These are phyloP conservation scores for Anaspis maculata DNA, from an alignment of 2,888 invertebrate species.

Conservation along the genomic window DNA sequence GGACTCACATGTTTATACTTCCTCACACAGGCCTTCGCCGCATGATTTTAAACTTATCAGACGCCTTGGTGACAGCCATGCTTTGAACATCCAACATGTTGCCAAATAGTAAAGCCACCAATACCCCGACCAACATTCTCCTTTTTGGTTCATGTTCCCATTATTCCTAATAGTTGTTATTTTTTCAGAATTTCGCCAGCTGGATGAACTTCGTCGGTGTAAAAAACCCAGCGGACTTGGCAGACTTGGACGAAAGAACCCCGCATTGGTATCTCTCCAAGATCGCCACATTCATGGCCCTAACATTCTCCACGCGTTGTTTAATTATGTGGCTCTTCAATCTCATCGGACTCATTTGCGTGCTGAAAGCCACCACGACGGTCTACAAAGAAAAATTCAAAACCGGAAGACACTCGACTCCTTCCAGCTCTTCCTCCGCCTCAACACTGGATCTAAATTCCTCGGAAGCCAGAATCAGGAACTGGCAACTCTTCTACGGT, in stretches of 20 bases:
- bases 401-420: constrained; percentile 3
- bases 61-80: no score
- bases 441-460: constrained; percentile 12
- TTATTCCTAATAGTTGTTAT: no score
- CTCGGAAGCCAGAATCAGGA: constrained; percentile 23
- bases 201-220: constrained; percentile 30
- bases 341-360: constrained; percentile 22
- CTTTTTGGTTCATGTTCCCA: no score
- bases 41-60: no score
- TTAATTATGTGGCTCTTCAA: constrained; percentile 28
- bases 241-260: constrained; percentile 15
- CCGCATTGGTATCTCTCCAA: constrained; percentile 15
- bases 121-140: no score
- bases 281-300: constrained; percentile 21
- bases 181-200: constrained; percentile 23
- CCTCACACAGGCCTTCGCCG: no score
- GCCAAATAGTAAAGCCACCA: no score
- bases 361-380: constrained; percentile 18
- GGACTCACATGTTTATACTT: no score
- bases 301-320: constrained; percentile 20
- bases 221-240: constrained; percentile 20
- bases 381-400: constrained; percentile 8
- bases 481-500: constrained; percentile 30
- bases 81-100: no score
- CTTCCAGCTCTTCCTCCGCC: neutral